Evolutionary conservation across 2,797 vertebrate genomes (phyloP).

Genomic region (Helicolenus hilgendorfi): DNA sequence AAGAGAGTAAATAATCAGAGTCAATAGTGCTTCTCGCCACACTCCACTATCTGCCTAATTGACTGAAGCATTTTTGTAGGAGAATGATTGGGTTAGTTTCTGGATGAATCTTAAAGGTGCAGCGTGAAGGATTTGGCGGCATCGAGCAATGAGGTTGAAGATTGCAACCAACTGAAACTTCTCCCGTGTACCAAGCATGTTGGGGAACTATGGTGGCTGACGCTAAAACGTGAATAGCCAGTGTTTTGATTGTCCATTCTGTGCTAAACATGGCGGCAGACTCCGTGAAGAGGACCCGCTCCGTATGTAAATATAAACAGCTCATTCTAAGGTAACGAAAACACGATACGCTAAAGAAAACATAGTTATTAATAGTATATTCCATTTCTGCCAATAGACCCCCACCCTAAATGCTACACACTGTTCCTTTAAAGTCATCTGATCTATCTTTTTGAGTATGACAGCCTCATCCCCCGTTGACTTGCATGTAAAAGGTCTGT

Average conservation of each 20-base stretch:
- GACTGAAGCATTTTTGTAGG: conserved; percentile 24
- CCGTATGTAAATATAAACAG: too few species aligned
- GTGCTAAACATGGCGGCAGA: neutral
- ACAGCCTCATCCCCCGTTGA: neutral
- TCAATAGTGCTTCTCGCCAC: conserved; percentile 40
- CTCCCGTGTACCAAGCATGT: neutral
- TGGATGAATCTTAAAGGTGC: neutral
- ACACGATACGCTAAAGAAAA: neutral
- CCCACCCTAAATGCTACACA: too few species aligned
- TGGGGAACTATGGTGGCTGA: neutral
- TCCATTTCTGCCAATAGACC: too few species aligned
- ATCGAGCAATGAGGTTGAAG: neutral
- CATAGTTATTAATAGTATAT: too few species aligned
- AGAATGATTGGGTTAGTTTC: conserved; percentile 1
- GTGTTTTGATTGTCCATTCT: neutral
- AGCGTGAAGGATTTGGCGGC: neutral
- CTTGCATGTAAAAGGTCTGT: neutral
- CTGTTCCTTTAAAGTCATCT: neutral
- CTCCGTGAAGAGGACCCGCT: too few species aligned
- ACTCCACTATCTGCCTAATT: conserved; percentile 54
- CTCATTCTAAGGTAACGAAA: too few species aligned
- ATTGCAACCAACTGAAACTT: neutral
- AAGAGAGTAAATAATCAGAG: conserved; percentile 70
- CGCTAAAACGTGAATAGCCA: too few species aligned
- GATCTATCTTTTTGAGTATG: neutral